Conservation (phyloP, 1,140 invertebrate species). For the Potamilus streckersoni region DNA sequence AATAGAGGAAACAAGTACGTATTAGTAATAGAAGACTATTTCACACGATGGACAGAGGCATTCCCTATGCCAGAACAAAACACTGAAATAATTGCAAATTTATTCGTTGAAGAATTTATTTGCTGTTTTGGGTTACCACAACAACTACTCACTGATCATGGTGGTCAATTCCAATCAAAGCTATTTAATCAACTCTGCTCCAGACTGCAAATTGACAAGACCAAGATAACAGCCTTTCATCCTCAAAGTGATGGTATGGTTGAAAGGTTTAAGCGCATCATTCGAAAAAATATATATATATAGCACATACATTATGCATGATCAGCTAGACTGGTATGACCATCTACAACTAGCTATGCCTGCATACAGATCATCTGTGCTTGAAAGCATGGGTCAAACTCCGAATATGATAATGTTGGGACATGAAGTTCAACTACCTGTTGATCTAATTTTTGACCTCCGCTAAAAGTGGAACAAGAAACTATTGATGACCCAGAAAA, state of each 20-base stretch:
- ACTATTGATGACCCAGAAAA: too few relatives aligned
- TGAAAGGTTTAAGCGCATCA: conserved; percentile 34
- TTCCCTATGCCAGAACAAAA: conserved; percentile 42
- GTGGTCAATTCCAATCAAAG: conserved; percentile 32
- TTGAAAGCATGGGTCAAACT: conserved; percentile 12
- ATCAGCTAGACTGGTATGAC: conserved; percentile 28
- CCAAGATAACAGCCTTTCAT: conserved; percentile 29
- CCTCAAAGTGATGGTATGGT: conserved; percentile 34
- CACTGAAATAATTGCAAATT: conserved; percentile 54
- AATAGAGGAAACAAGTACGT: not conserved
- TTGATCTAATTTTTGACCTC: conserved; percentile 15
- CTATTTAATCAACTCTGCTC: conserved; percentile 29
- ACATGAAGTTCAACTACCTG: conserved; percentile 14
- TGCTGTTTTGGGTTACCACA: conserved; percentile 60
- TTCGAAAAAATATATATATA: conserved; percentile 25
- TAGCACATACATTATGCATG: not conserved
- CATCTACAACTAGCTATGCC: conserved; percentile 20
- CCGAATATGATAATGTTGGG: conserved; percentile 30
- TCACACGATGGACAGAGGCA: conserved; percentile 43
- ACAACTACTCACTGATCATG: conserved; percentile 60
- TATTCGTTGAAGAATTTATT: conserved; percentile 56
- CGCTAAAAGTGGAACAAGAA: not conserved
- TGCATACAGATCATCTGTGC: conserved; percentile 12
- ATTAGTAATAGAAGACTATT: conserved; percentile 46
- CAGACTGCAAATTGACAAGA: conserved; percentile 26